Evolutionary conservation across 2,797 vertebrate species (phyloP).

Genomic region (Pangasius sanitwongsei): DNA sequence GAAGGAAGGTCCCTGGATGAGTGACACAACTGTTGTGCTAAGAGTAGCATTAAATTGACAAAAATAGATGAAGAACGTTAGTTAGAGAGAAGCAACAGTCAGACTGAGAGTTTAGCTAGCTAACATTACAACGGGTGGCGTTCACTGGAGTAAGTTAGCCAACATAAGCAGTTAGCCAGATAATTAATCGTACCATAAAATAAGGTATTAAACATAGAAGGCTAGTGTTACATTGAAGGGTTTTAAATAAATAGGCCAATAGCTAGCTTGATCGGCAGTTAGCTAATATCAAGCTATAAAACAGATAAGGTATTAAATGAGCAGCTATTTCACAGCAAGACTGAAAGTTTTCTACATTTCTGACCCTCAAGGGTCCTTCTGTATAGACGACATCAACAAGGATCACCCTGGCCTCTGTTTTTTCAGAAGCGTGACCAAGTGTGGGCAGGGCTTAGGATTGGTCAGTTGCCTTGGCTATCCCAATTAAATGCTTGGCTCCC

Average conservation of each 20-base stretch:
- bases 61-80: not conserved
- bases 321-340: not conserved
- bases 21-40: not conserved
- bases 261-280: not conserved
- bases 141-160: not conserved
- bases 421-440: too few relatives aligned
- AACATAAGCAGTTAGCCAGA: not conserved
- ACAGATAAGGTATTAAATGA: not conserved
- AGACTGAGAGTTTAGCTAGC: not conserved
- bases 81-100: not conserved
- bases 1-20: not conserved
- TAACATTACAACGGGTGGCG: not conserved
- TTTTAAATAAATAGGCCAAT: not conserved
- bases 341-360: not conserved
- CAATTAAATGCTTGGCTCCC: not conserved
- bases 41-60: not conserved
- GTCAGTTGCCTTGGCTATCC: not conserved
- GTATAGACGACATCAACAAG: not conserved
- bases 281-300: not conserved
- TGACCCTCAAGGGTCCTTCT: not conserved
- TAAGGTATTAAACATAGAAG: not conserved
- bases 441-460: not conserved
- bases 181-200: not conserved
- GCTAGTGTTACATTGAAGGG: not conserved
- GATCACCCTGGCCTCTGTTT: not conserved